Conservation (phyloP, 2,888 invertebrate genomes). For the Tineola bisselliella region DNA sequence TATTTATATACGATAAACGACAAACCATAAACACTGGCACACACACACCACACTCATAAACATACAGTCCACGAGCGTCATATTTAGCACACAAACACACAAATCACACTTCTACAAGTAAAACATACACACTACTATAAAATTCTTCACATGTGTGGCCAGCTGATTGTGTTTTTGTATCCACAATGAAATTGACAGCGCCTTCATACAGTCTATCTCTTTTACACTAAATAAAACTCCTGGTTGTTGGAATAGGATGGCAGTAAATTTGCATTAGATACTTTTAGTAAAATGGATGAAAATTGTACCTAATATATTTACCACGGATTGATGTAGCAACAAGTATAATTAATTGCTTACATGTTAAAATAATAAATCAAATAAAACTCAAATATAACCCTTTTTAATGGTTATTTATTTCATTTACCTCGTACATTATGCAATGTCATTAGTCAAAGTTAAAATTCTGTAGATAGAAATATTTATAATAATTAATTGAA, state of each 20-base stretch:
- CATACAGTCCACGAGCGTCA: constrained; percentile 15
- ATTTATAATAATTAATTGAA: too few relatives aligned
- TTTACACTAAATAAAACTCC: neutral
- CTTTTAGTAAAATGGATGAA: too few relatives aligned
- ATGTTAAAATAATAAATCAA: too few relatives aligned
- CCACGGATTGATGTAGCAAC: too few relatives aligned
- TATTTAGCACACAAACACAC: neutral
- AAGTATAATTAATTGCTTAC: too few relatives aligned
- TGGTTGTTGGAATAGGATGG: neutral
- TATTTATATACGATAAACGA: constrained; percentile 23
- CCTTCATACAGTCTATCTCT: neutral
- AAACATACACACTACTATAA: neutral
- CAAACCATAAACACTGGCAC: constrained; percentile 16
- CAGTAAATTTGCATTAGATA: neutral
- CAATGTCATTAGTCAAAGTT: too few relatives aligned
- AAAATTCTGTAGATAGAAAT: too few relatives aligned
- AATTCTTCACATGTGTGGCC: too few relatives aligned
- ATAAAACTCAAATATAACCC: too few relatives aligned
- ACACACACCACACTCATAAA: constrained; percentile 23
- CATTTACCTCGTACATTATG: too few relatives aligned
- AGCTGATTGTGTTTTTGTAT: constrained; percentile 4
- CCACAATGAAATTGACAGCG: neutral
- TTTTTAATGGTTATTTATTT: too few relatives aligned
- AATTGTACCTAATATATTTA: too few relatives aligned
- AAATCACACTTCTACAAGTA: neutral